phyloP scores from a whole-genome alignment of 23 tunicate genomes.

The Diplosoma virens region DNA sequence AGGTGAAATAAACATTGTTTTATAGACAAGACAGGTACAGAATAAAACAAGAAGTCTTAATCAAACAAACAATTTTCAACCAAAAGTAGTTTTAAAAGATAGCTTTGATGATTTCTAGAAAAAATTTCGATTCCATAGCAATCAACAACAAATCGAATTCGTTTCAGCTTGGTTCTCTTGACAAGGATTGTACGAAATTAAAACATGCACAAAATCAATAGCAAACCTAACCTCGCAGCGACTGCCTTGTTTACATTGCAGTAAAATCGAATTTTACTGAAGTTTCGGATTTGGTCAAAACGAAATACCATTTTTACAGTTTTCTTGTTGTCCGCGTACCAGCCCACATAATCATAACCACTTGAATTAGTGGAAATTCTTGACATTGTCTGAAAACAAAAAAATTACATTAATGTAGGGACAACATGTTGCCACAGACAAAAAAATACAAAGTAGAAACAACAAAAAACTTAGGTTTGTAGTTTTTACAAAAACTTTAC shows the following conservation, averaged over 20 bases:
- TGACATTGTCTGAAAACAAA: slow-evolving; percentile 49
- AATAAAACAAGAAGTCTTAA: neutral
- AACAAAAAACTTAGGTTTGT: no score
- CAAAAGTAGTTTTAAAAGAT: no score
- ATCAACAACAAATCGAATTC: no score
- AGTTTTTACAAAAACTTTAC: no score
- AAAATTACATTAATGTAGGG: no score
- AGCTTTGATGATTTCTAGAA: no score
- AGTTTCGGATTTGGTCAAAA: slow-evolving; percentile 64
- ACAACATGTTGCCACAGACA: no score
- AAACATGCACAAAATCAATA: no score
- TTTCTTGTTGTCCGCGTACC: slow-evolving; percentile 28
- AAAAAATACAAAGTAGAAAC: no score
- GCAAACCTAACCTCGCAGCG: slow-evolving; percentile 69
- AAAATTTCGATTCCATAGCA: no score
- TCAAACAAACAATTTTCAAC: neutral
- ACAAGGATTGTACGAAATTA: no score
- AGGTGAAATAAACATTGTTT: neutral
- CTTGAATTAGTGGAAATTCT: slow-evolving; percentile 7
- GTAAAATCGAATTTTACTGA: slow-evolving; percentile 63
- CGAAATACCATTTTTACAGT: slow-evolving; percentile 50
- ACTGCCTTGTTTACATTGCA: slow-evolving; percentile 36
- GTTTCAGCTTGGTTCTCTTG: no score
- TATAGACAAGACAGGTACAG: neutral
- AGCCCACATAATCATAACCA: slow-evolving; percentile 91